Conservation (phyloP, 2,797 vertebrate genomes). For the Tragelaphus oryx region DNA sequence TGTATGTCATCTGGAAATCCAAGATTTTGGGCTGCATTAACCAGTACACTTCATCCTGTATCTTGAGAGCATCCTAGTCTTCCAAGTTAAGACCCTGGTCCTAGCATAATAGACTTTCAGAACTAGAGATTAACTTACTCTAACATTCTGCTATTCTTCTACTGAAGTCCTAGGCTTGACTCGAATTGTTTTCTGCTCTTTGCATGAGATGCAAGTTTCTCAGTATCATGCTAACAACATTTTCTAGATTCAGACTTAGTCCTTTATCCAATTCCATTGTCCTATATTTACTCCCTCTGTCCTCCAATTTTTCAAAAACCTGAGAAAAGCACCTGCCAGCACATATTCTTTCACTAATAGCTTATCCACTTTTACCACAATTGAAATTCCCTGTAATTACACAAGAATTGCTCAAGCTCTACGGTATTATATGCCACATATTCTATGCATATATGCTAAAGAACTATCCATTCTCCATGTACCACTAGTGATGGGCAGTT, state of each 20-base stretch:
- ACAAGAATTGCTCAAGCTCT: not conserved
- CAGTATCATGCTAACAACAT: not conserved
- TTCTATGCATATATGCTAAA: not conserved
- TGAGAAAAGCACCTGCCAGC: not conserved
- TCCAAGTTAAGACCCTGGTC: not conserved
- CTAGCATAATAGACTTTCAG: not conserved
- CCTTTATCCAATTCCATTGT: not conserved
- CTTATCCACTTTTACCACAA: not conserved
- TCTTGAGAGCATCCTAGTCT: not conserved
- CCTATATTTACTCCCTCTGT: not conserved
- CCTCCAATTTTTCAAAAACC: not conserved
- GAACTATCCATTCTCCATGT: not conserved
- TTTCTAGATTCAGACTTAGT: not conserved
- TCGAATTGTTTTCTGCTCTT: not conserved
- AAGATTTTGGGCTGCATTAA: not conserved
- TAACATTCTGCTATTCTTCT: not conserved
- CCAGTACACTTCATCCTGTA: not conserved
- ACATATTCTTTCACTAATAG: not conserved
- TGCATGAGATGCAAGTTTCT: not conserved
- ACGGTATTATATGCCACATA: rapidly evolving
- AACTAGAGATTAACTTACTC: not conserved
- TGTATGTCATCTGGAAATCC: not conserved
- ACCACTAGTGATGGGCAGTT: not conserved
- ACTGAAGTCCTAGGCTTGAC: not conserved
- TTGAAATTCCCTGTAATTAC: not conserved